A percentile compares a stretch with the other conserved stretches of the same genome.
Conservation (phyloP, 1,140 invertebrate species). For the Calephelis virginiensis region DNA sequence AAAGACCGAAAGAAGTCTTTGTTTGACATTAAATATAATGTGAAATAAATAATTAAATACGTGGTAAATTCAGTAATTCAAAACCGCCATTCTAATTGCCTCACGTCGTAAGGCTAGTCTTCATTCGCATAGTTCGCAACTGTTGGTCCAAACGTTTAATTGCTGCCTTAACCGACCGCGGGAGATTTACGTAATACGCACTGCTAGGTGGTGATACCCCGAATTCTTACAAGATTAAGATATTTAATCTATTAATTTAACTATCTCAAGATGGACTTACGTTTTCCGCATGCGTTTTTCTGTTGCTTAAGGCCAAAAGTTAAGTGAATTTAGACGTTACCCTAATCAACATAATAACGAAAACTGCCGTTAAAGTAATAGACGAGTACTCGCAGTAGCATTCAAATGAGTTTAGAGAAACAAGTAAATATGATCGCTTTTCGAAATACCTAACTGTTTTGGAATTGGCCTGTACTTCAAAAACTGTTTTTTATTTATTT, state of each 20-base stretch:
- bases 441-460: too few relatives aligned
- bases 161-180: slow-evolving; percentile 35
- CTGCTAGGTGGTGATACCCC: slow-evolving; percentile 15
- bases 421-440: too few relatives aligned
- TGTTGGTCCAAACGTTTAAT: slow-evolving; percentile 52
- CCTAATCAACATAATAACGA: too few relatives aligned
- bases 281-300: neutral
- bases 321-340: too few relatives aligned
- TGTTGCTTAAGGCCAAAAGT: too few relatives aligned
- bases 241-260: slow-evolving; percentile 19
- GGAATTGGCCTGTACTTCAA: too few relatives aligned
- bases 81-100: slow-evolving; percentile 30
- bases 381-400: too few relatives aligned
- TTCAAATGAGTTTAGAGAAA: too few relatives aligned
- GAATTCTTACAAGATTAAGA: slow-evolving; percentile 25
- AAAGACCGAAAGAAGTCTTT: too few relatives aligned
- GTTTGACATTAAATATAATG: too few relatives aligned
- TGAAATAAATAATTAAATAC: neutral
- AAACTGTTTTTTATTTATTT: too few relatives aligned
- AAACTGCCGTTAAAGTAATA: too few relatives aligned
- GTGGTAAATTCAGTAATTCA: neutral
- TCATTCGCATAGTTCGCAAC: slow-evolving; percentile 55
- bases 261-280: neutral
- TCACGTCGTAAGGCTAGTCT: slow-evolving; percentile 34
- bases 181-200: slow-evolving; percentile 28